Conservation (phyloP, 2,113 vertebrate species). For the Columbina picui region DNA sequence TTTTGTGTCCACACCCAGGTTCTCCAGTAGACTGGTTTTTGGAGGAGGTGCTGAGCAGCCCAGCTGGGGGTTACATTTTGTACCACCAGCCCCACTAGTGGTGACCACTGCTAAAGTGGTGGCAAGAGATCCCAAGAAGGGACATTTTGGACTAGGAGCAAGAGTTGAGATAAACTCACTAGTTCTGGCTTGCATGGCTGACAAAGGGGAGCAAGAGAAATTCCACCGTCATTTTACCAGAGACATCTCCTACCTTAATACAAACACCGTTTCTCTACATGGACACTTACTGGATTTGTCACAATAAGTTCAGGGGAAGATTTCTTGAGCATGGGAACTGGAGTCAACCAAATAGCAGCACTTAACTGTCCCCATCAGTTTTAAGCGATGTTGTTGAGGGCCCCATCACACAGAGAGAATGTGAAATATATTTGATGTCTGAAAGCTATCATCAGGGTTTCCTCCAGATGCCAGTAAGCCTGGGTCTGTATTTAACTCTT, state of each 20-base stretch:
- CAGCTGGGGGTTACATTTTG: background rate
- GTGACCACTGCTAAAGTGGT: background rate
- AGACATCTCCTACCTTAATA: background rate
- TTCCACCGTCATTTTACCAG: background rate
- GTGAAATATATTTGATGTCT: background rate
- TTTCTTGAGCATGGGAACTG: background rate
- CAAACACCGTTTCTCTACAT: background rate
- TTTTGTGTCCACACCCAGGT: accelerated
- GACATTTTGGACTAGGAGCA: background rate
- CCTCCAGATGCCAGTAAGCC: background rate
- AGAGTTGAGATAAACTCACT: background rate
- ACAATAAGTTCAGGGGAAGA: background rate
- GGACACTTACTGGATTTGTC: background rate
- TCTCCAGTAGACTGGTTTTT: background rate
- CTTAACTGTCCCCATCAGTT: background rate
- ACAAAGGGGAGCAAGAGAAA: background rate
- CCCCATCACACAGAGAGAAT: background rate
- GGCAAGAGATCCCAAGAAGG: background rate
- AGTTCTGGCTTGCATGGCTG: background rate
- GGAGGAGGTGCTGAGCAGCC: background rate
- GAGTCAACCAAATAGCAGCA: background rate
- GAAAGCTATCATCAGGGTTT: background rate
- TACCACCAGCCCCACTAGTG: background rate
- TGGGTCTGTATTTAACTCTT: conserved; percentile 33
- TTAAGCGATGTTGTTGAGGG: background rate